Percentiles rank a stretch among this genome's conserved stretches.
Conservation (phyloP, 1,140 invertebrate species). For the Leptinotarsa undecemlineata region DNA sequence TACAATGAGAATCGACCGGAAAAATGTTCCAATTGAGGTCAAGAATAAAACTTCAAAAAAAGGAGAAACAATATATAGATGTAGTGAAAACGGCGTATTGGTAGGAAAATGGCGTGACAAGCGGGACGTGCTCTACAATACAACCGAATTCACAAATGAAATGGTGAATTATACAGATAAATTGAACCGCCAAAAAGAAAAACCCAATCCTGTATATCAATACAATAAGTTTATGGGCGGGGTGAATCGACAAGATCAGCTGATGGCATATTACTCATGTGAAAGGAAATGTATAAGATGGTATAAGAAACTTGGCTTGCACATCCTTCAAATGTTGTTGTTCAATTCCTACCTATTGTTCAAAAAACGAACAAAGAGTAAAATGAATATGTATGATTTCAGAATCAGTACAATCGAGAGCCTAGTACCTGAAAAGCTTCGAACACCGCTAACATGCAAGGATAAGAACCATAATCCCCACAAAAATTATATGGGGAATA, state of each 20-base stretch:
- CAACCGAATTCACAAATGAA: conserved; percentile 36
- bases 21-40: conserved; percentile 7
- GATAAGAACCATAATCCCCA: conserved; percentile 14
- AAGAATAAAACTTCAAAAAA: background rate
- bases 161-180: conserved; percentile 40
- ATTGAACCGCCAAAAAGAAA: conserved; percentile 33
- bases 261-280: conserved; percentile 31
- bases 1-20: conserved; percentile 6
- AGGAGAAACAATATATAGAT: conserved; percentile 9
- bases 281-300: conserved; percentile 27
- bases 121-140: background rate
- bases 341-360: conserved; percentile 26
- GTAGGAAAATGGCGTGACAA: conserved; percentile 7
- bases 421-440: conserved; percentile 10
- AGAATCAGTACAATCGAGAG: background rate
- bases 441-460: conserved; percentile 9
- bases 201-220: conserved; percentile 36
- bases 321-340: conserved; percentile 30
- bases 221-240: conserved; percentile 34
- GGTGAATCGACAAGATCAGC: conserved; percentile 31
- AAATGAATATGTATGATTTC: conserved; percentile 27
- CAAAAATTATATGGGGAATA: conserved; percentile 14
- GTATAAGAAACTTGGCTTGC: conserved; percentile 32
- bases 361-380: conserved; percentile 6
- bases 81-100: conserved; percentile 10